phyloP scores from a whole-genome alignment of 1,140 invertebrate genomes.

The Phocides pigmalion region DNA sequence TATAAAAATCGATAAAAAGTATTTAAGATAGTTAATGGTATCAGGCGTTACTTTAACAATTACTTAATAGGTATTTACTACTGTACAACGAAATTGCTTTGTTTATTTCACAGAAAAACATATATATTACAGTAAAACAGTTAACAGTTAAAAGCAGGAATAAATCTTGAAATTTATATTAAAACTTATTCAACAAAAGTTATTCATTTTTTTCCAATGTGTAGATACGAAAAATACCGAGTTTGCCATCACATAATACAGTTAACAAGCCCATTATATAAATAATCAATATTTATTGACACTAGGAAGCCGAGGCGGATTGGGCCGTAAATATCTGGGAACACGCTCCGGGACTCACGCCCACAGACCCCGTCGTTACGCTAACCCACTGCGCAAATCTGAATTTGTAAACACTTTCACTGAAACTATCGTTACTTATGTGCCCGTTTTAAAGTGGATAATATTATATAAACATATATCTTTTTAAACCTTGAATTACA shows the following conservation, averaged over 20 bases:
- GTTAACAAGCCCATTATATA: slow-evolving; percentile 26
- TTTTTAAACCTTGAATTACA: neutral
- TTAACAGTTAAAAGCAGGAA: too few relatives aligned
- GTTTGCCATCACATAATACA: slow-evolving; percentile 1
- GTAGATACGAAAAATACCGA: neutral
- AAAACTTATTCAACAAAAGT: too few relatives aligned
- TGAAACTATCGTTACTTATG: neutral
- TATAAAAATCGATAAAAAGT: too few relatives aligned
- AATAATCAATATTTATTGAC: slow-evolving; percentile 27
- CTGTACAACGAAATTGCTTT: too few relatives aligned
- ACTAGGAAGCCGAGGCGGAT: slow-evolving; percentile 17
- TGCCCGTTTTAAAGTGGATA: neutral
- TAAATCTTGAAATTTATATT: too few relatives aligned
- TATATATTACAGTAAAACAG: too few relatives aligned
- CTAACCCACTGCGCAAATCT: slow-evolving; percentile 8
- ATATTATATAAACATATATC: neutral
- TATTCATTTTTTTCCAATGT: neutral
- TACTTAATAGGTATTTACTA: too few relatives aligned
- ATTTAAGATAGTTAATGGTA: too few relatives aligned
- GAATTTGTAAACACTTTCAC: slow-evolving; percentile 12
- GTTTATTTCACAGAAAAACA: too few relatives aligned
- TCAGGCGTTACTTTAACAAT: too few relatives aligned
- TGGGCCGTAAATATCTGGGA: slow-evolving; percentile 22
- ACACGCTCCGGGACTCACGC: slow-evolving; percentile 25
- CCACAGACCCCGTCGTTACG: slow-evolving; percentile 11